These are phyloP conservation scores for Passer domesticus DNA, from an alignment of 2,113 vertebrate genomes.

Conservation along the genomic window DNA sequence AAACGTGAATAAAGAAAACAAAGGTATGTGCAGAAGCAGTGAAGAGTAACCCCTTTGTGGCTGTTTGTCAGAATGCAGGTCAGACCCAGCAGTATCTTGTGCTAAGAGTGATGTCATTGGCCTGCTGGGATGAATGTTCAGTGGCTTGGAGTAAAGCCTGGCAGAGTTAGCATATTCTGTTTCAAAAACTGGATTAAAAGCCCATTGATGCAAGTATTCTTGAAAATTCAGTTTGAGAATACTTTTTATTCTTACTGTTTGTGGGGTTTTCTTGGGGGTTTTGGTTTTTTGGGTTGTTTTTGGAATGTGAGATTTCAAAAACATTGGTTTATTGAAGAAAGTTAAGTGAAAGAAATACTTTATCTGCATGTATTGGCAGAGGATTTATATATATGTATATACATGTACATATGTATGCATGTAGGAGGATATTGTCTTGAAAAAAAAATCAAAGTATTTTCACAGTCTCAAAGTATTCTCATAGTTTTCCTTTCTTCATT, in stretches of 20 bases:
- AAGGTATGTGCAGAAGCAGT: slow-evolving; percentile 62
- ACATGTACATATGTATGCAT: fast-evolving
- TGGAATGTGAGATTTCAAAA: not conserved
- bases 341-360: not conserved
- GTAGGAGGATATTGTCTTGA: not conserved
- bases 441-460: not conserved
- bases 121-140: not conserved
- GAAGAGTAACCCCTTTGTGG: not conserved
- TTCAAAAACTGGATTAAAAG: not conserved
- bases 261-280: not conserved
- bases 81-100: not conserved
- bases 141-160: not conserved
- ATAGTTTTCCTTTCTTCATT: not conserved
- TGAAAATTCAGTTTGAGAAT: not conserved
- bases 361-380: not conserved
- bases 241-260: not conserved
- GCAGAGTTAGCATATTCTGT: not conserved
- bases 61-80: not conserved
- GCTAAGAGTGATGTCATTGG: not conserved
- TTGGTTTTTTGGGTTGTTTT: not conserved
- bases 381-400: fast-evolving
- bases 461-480: fast-evolving
- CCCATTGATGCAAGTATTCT: not conserved
- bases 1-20: slow-evolving; percentile 80
- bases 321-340: not conserved